Evolutionary conservation across 2,888 invertebrate species (phyloP).

Genomic region (Chironomus tentans): DNA sequence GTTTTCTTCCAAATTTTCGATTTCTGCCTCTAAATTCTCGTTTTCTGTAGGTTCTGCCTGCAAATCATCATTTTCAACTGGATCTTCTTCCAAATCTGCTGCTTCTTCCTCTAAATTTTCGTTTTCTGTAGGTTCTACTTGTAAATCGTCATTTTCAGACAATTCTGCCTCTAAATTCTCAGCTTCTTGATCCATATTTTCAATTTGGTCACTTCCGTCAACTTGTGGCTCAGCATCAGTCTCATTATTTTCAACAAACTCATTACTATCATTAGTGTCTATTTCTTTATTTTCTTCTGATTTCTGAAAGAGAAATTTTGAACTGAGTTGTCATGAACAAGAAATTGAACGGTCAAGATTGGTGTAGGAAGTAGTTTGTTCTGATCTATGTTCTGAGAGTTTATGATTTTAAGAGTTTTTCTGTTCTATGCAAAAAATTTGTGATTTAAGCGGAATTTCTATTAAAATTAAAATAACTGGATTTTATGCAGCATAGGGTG

Average conservation of each 20-base stretch:
- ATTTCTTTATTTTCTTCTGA: not conserved
- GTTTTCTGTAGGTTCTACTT: slow-evolving; percentile 23
- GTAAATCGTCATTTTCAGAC: slow-evolving; percentile 28
- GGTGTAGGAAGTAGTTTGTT: too few species aligned
- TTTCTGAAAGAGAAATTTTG: slow-evolving; percentile 25
- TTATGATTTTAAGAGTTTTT: too few species aligned
- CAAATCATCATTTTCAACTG: slow-evolving; percentile 25
- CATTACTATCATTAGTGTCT: not conserved
- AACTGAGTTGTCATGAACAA: slow-evolving; percentile 17
- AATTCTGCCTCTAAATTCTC: slow-evolving; percentile 33
- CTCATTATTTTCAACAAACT: not conserved
- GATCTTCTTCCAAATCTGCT: slow-evolving; percentile 33
- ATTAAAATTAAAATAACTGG: too few species aligned
- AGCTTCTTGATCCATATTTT: slow-evolving; percentile 26
- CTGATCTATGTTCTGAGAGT: too few species aligned
- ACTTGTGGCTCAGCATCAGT: not conserved
- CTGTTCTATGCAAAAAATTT: too few species aligned
- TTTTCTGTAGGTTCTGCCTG: not conserved
- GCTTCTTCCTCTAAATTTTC: slow-evolving; percentile 24
- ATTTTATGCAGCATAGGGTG: too few species aligned
- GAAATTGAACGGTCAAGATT: not conserved
- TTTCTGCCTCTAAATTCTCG: not conserved
- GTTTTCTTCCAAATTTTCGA: slow-evolving; percentile 33
- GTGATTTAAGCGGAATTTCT: too few species aligned
- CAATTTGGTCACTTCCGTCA: not conserved